A percentile compares a stretch with the other conserved stretches of the same genome.
These are phyloP conservation scores for Gymnogyps californianus DNA, from an alignment of 2,113 vertebrate genomes.

Conservation along the genomic window DNA sequence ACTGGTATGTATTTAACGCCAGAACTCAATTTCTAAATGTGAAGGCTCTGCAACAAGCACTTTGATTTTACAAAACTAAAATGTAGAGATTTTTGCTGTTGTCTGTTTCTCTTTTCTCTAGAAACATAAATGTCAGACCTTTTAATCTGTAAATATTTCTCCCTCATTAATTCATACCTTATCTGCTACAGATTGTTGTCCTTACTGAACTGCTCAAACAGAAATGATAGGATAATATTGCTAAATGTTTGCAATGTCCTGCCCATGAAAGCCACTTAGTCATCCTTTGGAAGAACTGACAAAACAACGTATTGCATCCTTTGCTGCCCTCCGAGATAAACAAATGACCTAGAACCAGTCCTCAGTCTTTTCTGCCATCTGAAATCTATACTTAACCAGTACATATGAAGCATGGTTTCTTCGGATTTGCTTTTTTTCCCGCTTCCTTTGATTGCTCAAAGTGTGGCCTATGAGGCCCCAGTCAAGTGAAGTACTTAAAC, in stretches of 20 bases:
- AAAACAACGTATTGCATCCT: background rate
- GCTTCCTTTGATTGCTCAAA: background rate
- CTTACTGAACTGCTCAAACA: background rate
- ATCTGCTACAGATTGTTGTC: background rate
- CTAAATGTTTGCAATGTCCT: background rate
- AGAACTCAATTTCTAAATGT: background rate
- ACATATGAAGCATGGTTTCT: background rate
- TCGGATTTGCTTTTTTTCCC: background rate
- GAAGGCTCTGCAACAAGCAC: background rate
- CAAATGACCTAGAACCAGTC: background rate
- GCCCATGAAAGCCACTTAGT: background rate
- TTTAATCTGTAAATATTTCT: background rate
- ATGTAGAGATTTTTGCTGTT: background rate
- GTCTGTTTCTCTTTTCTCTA: background rate
- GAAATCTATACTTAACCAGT: background rate
- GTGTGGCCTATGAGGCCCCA: background rate
- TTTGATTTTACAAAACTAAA: background rate
- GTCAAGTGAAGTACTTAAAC: background rate
- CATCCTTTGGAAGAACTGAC: background rate
- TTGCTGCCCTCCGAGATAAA: background rate
- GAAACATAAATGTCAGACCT: background rate
- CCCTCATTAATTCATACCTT: background rate
- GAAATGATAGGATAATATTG: background rate
- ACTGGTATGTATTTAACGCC: background rate
- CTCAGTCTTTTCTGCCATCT: background rate